These are phyloP conservation scores for Temnothorax nylanderi DNA, from an alignment of 1,140 invertebrate genomes.

Conservation along the genomic window DNA sequence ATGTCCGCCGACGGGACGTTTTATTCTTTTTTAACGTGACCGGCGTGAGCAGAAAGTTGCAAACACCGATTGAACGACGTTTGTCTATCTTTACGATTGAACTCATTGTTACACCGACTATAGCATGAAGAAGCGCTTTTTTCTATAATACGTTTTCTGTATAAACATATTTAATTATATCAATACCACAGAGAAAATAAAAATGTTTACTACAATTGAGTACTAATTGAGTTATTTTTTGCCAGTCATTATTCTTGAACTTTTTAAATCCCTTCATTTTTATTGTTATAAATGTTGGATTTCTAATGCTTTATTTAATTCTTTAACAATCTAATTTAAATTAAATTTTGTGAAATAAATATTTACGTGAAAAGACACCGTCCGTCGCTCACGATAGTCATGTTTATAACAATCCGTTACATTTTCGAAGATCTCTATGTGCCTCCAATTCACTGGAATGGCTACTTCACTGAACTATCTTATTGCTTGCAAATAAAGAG, in stretches of 20 bases:
- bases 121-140: not conserved
- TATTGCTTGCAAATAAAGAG: conserved; percentile 62
- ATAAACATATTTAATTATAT: not conserved
- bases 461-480: conserved; percentile 63
- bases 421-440: not conserved
- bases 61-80: not conserved
- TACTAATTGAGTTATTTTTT: not conserved
- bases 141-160: not conserved
- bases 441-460: not conserved
- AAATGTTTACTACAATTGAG: not conserved
- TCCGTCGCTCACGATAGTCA: not conserved
- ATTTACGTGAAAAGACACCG: not conserved
- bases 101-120: not conserved
- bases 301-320: conserved; percentile 5
- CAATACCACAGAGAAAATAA: not conserved
- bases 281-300: not conserved
- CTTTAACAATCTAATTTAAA: not conserved
- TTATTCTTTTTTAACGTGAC: not conserved
- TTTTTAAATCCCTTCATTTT: not conserved
- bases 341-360: not conserved
- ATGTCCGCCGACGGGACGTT: not conserved
- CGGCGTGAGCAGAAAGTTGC: not conserved
- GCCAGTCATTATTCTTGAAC: not conserved
- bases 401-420: not conserved
- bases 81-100: conserved; percentile 17